Evolutionary conservation across 2,888 invertebrate species (phyloP).

Genomic region (Melinaea marsaeus): DNA sequence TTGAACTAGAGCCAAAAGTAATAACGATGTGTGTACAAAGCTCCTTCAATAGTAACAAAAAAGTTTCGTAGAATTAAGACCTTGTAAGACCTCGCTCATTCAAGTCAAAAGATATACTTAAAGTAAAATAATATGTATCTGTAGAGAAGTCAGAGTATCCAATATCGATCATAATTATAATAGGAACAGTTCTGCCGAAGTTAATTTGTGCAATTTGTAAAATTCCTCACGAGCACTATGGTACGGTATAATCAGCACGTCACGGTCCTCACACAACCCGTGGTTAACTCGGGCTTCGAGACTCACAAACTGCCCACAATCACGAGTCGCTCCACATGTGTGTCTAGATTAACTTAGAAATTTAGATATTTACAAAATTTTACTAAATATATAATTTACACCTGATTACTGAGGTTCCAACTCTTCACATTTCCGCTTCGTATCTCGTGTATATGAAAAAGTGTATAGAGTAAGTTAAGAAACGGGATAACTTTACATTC

Average conservation of each 20-base stretch:
- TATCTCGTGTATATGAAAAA: no score
- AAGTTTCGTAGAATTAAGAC: no score
- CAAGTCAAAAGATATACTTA: no score
- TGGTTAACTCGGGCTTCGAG: background rate
- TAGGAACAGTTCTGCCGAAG: background rate
- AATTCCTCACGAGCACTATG: conserved; percentile 4
- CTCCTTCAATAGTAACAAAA: no score
- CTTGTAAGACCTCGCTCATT: no score
- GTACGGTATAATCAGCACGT: conserved; percentile 2
- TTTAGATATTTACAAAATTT: background rate
- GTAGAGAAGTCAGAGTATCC: background rate
- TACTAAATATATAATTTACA: background rate
- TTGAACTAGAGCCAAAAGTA: no score
- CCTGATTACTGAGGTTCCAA: no score
- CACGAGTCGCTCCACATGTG: background rate
- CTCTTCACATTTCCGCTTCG: no score
- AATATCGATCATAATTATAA: conserved; percentile 3
- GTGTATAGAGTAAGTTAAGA: no score
- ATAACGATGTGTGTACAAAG: no score
- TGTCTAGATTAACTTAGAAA: background rate
- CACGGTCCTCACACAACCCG: background rate
- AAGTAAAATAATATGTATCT: no score
- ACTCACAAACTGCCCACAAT: background rate
- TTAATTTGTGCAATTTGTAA: conserved; percentile 6
- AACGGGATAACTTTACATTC: no score